These are phyloP conservation scores for Zhuqinia jingwanae DNA, from an alignment of 2,888 invertebrate genomes.

Conservation along the genomic window DNA sequence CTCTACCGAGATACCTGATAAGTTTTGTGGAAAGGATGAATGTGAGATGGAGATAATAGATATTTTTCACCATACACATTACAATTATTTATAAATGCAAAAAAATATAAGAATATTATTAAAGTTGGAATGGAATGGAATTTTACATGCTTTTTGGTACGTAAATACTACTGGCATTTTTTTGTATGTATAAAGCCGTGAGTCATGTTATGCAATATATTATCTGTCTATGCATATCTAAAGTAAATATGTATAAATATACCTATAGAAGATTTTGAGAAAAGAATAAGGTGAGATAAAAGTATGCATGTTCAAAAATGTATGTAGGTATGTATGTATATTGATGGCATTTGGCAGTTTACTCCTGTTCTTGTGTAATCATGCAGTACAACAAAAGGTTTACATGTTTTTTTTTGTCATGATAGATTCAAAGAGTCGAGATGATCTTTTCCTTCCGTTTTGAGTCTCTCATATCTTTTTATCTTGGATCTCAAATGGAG, in stretches of 20 bases:
- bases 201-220: conserved; percentile 7
- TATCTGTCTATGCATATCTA: no score
- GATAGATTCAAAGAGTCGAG: no score
- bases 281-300: conserved; percentile 11
- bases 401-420: no score
- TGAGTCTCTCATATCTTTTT: conserved; percentile 2
- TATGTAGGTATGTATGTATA: not conserved
- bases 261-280: not conserved
- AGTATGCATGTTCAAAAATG: not conserved
- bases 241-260: not conserved
- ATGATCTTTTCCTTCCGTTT: conserved; percentile 12
- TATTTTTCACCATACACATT: conserved; percentile 23
- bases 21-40: conserved; percentile 5
- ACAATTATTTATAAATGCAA: not conserved
- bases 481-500: conserved; percentile 10
- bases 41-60: not conserved
- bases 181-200: not conserved
- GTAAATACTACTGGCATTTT: no score
- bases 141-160: no score
- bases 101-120: not conserved
- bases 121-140: not conserved
- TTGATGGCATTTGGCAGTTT: conserved; percentile 21
- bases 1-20: conserved; percentile 17
- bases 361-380: conserved; percentile 18
- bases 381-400: not conserved